These are phyloP conservation scores for Rhizomys pruinosus DNA, from an alignment of 2,113 vertebrate genomes.

Conservation along the genomic window DNA sequence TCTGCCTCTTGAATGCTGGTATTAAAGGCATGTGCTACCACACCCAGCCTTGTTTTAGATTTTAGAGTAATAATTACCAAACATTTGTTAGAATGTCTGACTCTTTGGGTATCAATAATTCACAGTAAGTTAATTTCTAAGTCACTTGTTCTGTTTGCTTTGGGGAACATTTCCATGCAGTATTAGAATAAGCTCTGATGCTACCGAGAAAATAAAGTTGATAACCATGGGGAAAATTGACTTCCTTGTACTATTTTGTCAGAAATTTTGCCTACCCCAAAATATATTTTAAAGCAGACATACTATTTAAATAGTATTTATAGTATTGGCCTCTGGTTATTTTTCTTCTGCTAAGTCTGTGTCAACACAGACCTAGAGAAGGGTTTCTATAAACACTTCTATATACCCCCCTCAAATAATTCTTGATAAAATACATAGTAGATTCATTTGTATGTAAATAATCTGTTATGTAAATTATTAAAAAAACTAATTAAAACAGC, in stretches of 20 bases:
- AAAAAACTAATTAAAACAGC: slow-evolving; percentile 22
- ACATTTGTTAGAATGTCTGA: too few species aligned
- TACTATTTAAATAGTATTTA: not conserved
- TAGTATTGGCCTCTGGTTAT: not conserved
- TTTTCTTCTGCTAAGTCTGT: not conserved
- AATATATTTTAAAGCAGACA: too few species aligned
- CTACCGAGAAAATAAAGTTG: slow-evolving; percentile 38
- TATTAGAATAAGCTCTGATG: slow-evolving; percentile 29
- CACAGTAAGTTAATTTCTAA: slow-evolving; percentile 52
- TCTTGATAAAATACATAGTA: not conserved
- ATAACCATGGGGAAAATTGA: not conserved
- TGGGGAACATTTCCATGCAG: slow-evolving; percentile 16
- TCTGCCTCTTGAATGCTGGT: too few species aligned
- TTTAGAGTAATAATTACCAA: too few species aligned
- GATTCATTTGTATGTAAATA: not conserved
- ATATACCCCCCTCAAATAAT: not conserved
- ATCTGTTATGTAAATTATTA: not conserved
- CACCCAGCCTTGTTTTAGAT: too few species aligned
- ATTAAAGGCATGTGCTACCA: too few species aligned
- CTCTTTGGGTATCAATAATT: too few species aligned
- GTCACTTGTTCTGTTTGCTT: slow-evolving; percentile 33
- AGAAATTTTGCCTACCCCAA: not conserved
- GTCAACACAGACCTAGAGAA: not conserved
- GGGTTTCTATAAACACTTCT: not conserved
- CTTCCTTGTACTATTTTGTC: slow-evolving; percentile 32